Conservation (phyloP, 92 coral and sea anemone species). For the Phenganax stokvisi region DNA sequence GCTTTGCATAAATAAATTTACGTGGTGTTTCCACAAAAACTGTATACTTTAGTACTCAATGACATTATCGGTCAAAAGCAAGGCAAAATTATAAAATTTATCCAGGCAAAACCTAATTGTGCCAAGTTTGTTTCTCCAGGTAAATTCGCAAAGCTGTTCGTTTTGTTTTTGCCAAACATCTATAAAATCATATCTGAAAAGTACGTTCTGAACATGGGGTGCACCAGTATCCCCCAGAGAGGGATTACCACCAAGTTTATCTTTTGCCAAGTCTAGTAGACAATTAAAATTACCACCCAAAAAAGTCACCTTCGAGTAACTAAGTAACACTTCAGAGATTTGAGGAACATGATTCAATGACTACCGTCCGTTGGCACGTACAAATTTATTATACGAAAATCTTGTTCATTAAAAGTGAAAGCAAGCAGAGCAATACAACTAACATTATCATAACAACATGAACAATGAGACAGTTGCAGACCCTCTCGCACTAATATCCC, state of each 20-base stretch:
- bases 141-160: not conserved
- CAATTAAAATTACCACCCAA: not conserved
- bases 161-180: constrained; percentile 28
- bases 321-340: constrained; percentile 14
- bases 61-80: not conserved
- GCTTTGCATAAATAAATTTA: no score
- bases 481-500: constrained; percentile 6
- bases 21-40: no score
- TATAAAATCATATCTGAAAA: not conserved
- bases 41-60: no score
- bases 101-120: not conserved
- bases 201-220: not conserved
- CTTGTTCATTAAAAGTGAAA: not conserved
- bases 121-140: not conserved
- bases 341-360: constrained; percentile 4
- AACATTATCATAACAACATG: not conserved
- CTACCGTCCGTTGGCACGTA: not conserved
- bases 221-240: not conserved
- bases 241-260: not conserved
- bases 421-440: not conserved
- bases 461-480: not conserved
- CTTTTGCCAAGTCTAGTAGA: not conserved
- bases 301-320: not conserved
- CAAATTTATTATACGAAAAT: not conserved
- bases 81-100: not conserved